A percentile compares a stretch with the other conserved stretches of the same genome.
Conservation (phyloP, 1,140 invertebrate species). For the Dreissena polymorpha region DNA sequence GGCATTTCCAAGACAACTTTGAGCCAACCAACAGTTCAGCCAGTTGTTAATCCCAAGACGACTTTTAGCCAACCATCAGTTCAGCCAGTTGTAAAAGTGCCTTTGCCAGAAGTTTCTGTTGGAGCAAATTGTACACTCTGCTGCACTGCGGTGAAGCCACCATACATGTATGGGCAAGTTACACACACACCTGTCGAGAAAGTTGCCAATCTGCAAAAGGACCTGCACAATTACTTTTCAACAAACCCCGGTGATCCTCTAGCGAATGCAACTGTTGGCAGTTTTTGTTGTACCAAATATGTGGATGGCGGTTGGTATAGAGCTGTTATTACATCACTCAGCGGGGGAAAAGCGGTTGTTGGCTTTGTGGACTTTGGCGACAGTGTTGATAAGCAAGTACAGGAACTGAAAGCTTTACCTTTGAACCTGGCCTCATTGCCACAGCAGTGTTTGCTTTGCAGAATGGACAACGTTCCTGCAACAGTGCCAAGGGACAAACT, state of each 20-base stretch:
- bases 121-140: conserved; percentile 52
- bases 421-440: conserved; percentile 39
- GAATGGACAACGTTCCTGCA: conserved; percentile 41
- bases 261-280: conserved; percentile 41
- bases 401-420: conserved; percentile 51
- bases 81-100: conserved; percentile 30
- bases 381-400: conserved; percentile 15
- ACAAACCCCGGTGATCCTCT: conserved; percentile 30
- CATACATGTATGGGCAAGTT: conserved; percentile 59
- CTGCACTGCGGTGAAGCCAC: conserved; percentile 57
- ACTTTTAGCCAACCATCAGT: background rate
- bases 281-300: conserved; percentile 83
- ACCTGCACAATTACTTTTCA: conserved; percentile 55
- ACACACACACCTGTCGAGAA: conserved; percentile 56
- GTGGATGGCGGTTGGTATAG: conserved; percentile 89
- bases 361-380: conserved; percentile 89
- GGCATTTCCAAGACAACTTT: background rate
- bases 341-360: conserved; percentile 83
- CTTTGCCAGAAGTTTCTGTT: conserved; percentile 42
- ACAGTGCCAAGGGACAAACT: conserved; percentile 19
- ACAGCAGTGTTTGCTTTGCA: conserved; percentile 63
- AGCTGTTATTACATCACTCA: conserved; percentile 84
- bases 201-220: conserved; percentile 54
- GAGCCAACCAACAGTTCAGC: background rate
- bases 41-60: background rate